These are phyloP conservation scores for Schizotus pectinicornis DNA, from an alignment of 2,888 invertebrate species.

Conservation along the genomic window DNA sequence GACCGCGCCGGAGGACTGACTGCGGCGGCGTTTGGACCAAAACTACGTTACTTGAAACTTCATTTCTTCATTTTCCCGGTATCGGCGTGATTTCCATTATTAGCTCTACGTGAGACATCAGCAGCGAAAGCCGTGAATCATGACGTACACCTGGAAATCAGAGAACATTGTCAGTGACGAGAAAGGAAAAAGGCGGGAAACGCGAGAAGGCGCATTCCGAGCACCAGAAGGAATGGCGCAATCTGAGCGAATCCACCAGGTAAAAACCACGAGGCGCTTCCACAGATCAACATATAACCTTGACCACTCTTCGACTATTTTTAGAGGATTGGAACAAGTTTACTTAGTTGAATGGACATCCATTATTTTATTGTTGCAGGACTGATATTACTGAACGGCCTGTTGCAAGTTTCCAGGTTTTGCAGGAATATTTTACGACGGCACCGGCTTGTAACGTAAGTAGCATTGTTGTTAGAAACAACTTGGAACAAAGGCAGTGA, in stretches of 20 bases:
- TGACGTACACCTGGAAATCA: constrained; percentile 30
- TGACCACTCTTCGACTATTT: constrained; percentile 30
- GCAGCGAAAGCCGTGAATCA: constrained; percentile 38
- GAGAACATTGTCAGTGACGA: constrained; percentile 15
- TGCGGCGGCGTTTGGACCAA: constrained; percentile 26
- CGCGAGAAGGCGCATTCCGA: neutral
- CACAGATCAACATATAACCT: constrained; percentile 19
- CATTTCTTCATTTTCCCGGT: constrained; percentile 6
- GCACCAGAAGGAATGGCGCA: neutral
- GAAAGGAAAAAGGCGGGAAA: neutral
- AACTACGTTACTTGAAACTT: constrained; percentile 28
- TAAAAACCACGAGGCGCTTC: neutral
- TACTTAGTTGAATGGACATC: constrained; percentile 29
- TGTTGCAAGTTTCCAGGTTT: too few species aligned
- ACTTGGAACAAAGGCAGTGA: too few species aligned
- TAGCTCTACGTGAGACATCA: constrained; percentile 34
- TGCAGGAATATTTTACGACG: too few species aligned
- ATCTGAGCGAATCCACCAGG: neutral
- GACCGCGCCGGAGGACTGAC: constrained; percentile 1
- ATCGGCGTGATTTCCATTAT: constrained; percentile 32
- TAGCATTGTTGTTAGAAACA: too few species aligned
- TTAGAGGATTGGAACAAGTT: constrained; percentile 31
- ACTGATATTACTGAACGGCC: too few species aligned
- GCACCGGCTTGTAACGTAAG: too few species aligned
- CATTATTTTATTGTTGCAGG: constrained; percentile 9